phyloP scores from a whole-genome alignment of 2,797 vertebrate species.

The Lophotriccus pileatus region DNA sequence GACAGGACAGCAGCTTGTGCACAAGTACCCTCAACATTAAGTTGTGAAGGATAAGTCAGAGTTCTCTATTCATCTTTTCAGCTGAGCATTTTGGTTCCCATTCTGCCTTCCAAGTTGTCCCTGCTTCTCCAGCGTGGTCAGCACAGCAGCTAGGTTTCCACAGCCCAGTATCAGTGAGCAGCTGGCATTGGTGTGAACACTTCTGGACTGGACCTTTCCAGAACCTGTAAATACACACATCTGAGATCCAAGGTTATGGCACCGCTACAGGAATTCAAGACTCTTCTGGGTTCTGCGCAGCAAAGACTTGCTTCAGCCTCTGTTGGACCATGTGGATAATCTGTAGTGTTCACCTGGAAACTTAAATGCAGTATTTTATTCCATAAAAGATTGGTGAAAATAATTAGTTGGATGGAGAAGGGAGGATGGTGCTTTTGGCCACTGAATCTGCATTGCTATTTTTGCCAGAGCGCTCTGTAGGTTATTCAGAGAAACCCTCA shows the following conservation, averaged over 20 bases:
- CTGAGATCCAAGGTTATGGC: neutral
- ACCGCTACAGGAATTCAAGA: neutral
- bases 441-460: neutral
- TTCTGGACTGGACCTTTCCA: neutral
- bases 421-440: neutral
- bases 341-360: neutral
- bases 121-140: neutral
- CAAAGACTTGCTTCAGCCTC: neutral
- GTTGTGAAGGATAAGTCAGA: accelerated
- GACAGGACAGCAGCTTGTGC: neutral
- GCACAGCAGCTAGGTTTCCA: neutral
- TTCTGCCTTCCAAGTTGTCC: neutral
- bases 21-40: neutral
- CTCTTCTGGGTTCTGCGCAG: neutral
- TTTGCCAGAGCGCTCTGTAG: neutral
- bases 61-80: neutral
- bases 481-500: neutral
- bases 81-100: neutral
- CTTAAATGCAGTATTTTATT: neutral
- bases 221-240: neutral
- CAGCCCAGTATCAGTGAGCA: neutral
- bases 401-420: neutral
- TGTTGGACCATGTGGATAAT: neutral
- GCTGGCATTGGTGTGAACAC: neutral
- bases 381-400: neutral